Percentiles rank a stretch among this genome's conserved stretches.
Conservation (phyloP, 2,113 vertebrate genomes). For the Phocoena sinus region DNA sequence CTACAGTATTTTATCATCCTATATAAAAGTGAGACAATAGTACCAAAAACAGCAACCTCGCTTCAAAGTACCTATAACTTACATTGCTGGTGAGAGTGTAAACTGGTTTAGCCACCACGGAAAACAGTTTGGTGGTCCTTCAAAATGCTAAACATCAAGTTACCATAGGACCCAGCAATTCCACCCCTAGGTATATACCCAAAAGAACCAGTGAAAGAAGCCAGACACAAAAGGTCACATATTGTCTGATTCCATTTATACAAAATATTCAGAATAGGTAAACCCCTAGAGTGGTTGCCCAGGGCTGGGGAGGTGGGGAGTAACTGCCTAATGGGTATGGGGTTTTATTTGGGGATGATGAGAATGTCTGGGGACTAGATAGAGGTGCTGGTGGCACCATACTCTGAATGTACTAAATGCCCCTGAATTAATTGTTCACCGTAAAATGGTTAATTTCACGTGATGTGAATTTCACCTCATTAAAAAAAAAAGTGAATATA, state of each 20-base stretch:
- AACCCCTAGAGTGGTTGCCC: background rate
- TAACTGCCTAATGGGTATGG: background rate
- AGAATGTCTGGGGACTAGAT: background rate
- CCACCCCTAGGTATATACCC: background rate
- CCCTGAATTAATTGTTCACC: no score
- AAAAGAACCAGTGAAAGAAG: background rate
- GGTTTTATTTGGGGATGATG: background rate
- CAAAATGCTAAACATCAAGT: background rate
- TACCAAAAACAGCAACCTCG: background rate
- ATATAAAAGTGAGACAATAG: background rate
- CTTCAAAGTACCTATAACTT: background rate
- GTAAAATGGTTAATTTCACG: no score
- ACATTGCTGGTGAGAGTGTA: background rate
- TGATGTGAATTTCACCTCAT: background rate
- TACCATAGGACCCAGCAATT: background rate
- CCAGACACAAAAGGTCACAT: background rate
- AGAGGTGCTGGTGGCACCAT: background rate
- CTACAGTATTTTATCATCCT: background rate
- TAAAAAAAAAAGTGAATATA: background rate
- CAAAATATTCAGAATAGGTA: background rate
- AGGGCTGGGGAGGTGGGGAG: rapidly evolving
- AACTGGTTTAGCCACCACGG: background rate
- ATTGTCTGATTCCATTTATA: background rate
- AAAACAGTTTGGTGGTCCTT: background rate
- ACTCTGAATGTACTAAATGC: background rate